These are phyloP conservation scores for Dipodomys ordii DNA, from an alignment of 2,113 vertebrate species.

Conservation along the genomic window DNA sequence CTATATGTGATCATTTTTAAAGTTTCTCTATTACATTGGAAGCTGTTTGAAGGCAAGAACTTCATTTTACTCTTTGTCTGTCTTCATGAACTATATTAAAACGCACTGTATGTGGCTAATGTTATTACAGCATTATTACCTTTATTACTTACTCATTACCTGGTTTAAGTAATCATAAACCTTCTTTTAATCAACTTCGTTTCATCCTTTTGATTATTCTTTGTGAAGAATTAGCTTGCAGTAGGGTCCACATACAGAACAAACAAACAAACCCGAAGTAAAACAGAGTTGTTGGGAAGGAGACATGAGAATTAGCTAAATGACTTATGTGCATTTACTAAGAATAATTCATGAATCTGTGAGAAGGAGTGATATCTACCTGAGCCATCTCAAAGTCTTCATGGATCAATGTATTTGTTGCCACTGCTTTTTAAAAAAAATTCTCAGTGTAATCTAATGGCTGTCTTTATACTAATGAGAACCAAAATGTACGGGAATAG, in stretches of 20 bases:
- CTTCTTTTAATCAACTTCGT: not conserved
- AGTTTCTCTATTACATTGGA: slow-evolving; percentile 7
- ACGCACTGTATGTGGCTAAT: not conserved
- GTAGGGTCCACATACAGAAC: not conserved
- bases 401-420: not conserved
- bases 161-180: not conserved
- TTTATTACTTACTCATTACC: not conserved
- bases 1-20: not conserved
- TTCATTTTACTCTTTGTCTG: slow-evolving; percentile 55
- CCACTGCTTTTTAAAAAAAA: not conserved
- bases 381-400: not conserved
- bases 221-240: not conserved
- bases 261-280: not conserved
- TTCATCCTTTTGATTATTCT: not conserved
- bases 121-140: not conserved
- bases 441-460: not conserved
- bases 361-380: not conserved
- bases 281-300: not conserved
- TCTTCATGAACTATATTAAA: slow-evolving; percentile 12
- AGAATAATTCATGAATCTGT: slow-evolving; percentile 20
- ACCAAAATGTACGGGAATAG: slow-evolving; percentile 18
- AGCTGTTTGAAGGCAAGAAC: slow-evolving; percentile 16
- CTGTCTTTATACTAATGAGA: slow-evolving; percentile 17
- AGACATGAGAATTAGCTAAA: slow-evolving; percentile 19
- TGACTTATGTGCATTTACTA: not conserved